Conservation (phyloP, 1,140 invertebrate species). For the Metaphire vulgaris region DNA sequence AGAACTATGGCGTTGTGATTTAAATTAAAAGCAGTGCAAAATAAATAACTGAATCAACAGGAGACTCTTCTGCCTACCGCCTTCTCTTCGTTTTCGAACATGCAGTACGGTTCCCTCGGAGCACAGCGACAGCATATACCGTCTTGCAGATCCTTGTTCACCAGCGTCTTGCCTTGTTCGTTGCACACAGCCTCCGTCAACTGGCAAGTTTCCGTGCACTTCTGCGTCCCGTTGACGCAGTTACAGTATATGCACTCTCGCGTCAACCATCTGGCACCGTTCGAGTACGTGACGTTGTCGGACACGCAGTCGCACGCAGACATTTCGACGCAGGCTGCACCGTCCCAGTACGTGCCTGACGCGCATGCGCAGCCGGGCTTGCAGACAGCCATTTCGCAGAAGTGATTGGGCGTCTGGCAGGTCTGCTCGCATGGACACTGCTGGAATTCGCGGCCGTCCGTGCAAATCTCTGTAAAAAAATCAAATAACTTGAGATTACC, state of each 20-base stretch:
- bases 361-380: not conserved
- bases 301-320: not conserved
- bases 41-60: no score
- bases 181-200: not conserved
- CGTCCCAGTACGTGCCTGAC: not conserved
- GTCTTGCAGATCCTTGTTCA: not conserved
- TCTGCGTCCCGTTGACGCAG: not conserved
- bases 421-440: not conserved
- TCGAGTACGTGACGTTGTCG: not conserved
- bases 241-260: not conserved
- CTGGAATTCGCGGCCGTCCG: not conserved
- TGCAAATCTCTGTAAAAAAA: not conserved
- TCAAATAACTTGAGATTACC: no score
- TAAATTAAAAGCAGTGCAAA: no score
- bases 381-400: not conserved
- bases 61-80: not conserved
- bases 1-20: no score
- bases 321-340: not conserved
- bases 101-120: not conserved
- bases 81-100: not conserved
- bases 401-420: not conserved
- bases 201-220: not conserved
- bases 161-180: not conserved
- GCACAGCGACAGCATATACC: not conserved
- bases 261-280: not conserved